Evolutionary conservation across 2,888 invertebrate species (phyloP), one percentile per base, ranked within the genome.

Genomic region (Pecten maximus): DNA sequence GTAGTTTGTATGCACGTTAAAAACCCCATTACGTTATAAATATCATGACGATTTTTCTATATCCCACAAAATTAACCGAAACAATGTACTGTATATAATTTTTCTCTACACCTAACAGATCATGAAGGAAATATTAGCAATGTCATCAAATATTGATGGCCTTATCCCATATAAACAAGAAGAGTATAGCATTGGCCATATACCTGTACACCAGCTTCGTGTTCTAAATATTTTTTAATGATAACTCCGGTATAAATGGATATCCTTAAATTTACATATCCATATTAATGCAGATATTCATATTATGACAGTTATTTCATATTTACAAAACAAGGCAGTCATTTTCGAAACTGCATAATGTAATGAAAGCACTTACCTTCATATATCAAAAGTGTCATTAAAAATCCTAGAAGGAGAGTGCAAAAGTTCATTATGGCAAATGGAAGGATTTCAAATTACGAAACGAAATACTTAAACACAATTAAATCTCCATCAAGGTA

Each of bases 401-500:
- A 74, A 74, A 74, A 10, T 74, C 74, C 74, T 6, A 74, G 28
- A 74, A 74, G 35, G 1, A 74, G 74, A 0, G 3, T 74, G 35
- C 35, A 74, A 28, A 74, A 35, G 28, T 74, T 74, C 74, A 74
- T 74, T 23, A 10, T 74, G 74, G 35, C 4, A 74, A 74, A 74
- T 4, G 12, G 28, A 2, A 60, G 60, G 74, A 74, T 74, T 74
- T 74, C 74, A 28, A 54, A 35, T 74, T 74, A 74, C 74, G 74
- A 74, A 74, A 74, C 74, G 74, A 28, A 74, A 74, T 35, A 35
- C 8, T 74, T 74, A 2, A 10, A 28, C 74, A 74, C 74, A 74
- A 74, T 74, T 74, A 74, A 35, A 74, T 35, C 74, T 74, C 74
- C 74, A 74, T 74, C 74, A 74, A 74, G 74, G 74, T 74, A 74